phyloP scores from a whole-genome alignment of 1,140 invertebrate species.

The Trachymyrmex cornetzi region DNA sequence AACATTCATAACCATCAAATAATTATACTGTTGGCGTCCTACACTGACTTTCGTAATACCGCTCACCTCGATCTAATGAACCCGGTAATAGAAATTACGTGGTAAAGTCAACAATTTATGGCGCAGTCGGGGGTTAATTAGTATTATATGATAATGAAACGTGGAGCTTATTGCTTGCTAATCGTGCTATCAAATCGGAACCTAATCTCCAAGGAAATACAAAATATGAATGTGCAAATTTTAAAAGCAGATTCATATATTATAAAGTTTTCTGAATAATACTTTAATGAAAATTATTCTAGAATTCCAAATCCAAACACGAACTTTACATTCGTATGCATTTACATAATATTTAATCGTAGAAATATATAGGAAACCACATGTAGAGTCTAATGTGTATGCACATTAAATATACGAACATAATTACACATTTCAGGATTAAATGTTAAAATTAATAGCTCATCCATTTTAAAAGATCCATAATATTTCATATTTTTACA shows the following conservation, averaged over 20 bases:
- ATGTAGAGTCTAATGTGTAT: too few species aligned
- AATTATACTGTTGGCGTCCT: slow-evolving; percentile 51
- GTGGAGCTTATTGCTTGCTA: neutral
- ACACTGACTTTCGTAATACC: slow-evolving; percentile 40
- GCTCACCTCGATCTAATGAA: neutral
- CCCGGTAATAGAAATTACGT: slow-evolving; percentile 43
- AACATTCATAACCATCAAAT: slow-evolving; percentile 46
- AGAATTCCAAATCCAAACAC: neutral
- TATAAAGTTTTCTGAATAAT: neutral
- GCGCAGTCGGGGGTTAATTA: slow-evolving; percentile 18
- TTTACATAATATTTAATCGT: too few species aligned
- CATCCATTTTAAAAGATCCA: neutral
- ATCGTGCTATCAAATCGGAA: slow-evolving; percentile 11
- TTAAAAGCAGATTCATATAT: neutral
- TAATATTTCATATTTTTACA: neutral
- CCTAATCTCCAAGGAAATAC: neutral
- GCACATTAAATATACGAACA: too few species aligned
- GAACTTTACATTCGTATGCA: too few species aligned
- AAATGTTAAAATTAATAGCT: neutral
- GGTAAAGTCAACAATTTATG: slow-evolving; percentile 52
- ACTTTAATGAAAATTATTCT: neutral
- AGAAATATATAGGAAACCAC: too few species aligned
- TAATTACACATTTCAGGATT: neutral
- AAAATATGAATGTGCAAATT: neutral
- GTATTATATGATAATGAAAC: slow-evolving; percentile 40